Base-by-base conservation (phyloP, 2,113 vertebrate species). In the Corythoichthys haematopterus region DNA sequence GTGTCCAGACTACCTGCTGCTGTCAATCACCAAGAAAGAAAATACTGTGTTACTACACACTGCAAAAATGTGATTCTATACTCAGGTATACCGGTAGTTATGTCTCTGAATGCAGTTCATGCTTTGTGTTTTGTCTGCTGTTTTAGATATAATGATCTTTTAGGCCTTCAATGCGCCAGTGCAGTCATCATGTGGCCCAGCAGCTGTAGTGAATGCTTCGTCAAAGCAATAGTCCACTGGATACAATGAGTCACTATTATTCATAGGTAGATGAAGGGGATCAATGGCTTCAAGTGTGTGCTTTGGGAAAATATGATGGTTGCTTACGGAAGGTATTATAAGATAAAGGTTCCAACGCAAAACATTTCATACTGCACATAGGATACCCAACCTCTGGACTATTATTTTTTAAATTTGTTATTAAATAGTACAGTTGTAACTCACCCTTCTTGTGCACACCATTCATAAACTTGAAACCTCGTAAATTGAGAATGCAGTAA, bases 11-110 rank as follows among this genome's bases (percentile, higher is more conserved):
- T 68, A 77, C 80, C 89, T 93, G 91, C 84, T 89, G 83, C 91
- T 93, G 91, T 93, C 91, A 89, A 60, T 93, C 91, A 92, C 9
- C 8, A 71, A 84, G 75, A 67, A 81, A 83, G 78, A 40, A 85
- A 80, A 82, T 61, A 75, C 59, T 68, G 66, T 2, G 16, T 64
- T 61, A 75, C 71, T 46, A 65, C 70, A 76, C 70, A 75, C 70
- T 75, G 58, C 63, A 64, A 50, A n/a, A 20, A 10, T 48, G 35
- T 33, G 43, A 57, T 11, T 10, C 46, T 0, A 28, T 28, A 28
- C 20, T 28, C 20, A 28, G 20, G n/a, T n/a, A 9, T n/a, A 36
- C 57, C 4, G 60, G 66, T 43, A 60, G 40, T 16, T 40, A 62
- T 62, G 57, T 56, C 37, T 36, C 35, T 37, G 33, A 37, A 35